phyloP scores from a whole-genome alignment of 2,888 invertebrate genomes.

The Pecten maximus region DNA sequence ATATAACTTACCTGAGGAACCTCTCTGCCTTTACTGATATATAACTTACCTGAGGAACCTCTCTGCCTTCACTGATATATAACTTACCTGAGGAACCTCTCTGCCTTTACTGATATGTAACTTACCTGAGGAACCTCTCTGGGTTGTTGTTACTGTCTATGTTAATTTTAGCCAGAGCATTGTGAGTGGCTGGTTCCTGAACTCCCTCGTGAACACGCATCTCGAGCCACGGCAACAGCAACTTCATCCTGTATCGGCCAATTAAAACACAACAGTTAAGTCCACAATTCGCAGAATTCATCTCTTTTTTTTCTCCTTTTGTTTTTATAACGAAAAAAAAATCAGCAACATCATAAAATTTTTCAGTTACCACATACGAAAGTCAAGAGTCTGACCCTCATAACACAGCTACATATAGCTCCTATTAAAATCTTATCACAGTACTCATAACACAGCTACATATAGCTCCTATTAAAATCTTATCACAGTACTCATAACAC shows the following conservation, averaged over 20 bases:
- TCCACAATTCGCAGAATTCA: no score
- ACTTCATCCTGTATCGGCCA: slow-evolving; percentile 91
- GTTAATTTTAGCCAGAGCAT: slow-evolving; percentile 99
- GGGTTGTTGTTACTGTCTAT: slow-evolving; percentile 99
- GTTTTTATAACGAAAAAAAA: no score
- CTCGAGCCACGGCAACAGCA: slow-evolving; percentile 98
- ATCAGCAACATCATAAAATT: no score
- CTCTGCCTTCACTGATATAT: background rate
- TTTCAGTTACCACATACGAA: no score
- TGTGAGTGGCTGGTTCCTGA: slow-evolving; percentile 98
- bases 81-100: background rate
- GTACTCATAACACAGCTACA: no score
- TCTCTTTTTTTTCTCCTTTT: no score
- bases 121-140: slow-evolving; percentile 91
- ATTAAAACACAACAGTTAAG: no score
- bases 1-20: background rate
- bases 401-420: no score
- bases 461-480: no score
- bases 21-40: background rate
- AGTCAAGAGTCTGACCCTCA: no score
- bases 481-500: no score
- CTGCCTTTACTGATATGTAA: background rate
- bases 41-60: background rate
- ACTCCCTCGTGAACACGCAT: slow-evolving; percentile 98
- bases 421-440: no score